phyloP scores from a whole-genome alignment of 2,888 invertebrate species.

The Rhodophaea formosa region DNA sequence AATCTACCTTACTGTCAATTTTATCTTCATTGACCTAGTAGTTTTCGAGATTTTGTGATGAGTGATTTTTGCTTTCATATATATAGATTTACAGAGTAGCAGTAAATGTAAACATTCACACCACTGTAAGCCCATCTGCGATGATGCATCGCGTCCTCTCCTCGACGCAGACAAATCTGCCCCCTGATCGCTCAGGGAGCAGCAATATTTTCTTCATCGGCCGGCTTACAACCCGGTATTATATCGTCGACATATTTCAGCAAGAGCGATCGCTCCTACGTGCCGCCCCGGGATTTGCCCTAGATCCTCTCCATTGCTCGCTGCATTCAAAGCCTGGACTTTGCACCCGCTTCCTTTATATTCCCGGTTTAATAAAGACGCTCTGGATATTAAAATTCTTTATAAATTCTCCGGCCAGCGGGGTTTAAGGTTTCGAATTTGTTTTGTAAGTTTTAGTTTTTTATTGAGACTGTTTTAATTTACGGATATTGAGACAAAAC shows the following conservation, averaged over 20 bases:
- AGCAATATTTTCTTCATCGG: conserved; percentile 72
- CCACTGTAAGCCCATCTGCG: background rate
- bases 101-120: conserved; percentile 3
- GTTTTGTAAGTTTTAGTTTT: conserved; percentile 49
- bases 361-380: conserved; percentile 64
- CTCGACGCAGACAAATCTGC: conserved; percentile 10
- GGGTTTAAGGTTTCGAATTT: conserved; percentile 45
- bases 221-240: conserved; percentile 62
- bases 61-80: too few relatives aligned
- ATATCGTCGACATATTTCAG: conserved; percentile 69
- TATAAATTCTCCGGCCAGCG: conserved; percentile 40
- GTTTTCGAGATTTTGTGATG: too few relatives aligned
- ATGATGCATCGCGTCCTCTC: conserved; percentile 3
- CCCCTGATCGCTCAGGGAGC: conserved; percentile 52
- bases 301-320: conserved; percentile 26
- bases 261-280: conserved; percentile 66
- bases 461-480: conserved; percentile 18
- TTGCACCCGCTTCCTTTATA: conserved; percentile 44
- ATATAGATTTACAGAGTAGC: background rate
- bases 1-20: too few relatives aligned
- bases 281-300: conserved; percentile 49
- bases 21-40: too few relatives aligned
- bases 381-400: conserved; percentile 72
- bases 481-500: background rate
- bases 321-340: conserved; percentile 49